Conservation (phyloP, 2,797 vertebrate species). For the Centropyge bicolor region DNA sequence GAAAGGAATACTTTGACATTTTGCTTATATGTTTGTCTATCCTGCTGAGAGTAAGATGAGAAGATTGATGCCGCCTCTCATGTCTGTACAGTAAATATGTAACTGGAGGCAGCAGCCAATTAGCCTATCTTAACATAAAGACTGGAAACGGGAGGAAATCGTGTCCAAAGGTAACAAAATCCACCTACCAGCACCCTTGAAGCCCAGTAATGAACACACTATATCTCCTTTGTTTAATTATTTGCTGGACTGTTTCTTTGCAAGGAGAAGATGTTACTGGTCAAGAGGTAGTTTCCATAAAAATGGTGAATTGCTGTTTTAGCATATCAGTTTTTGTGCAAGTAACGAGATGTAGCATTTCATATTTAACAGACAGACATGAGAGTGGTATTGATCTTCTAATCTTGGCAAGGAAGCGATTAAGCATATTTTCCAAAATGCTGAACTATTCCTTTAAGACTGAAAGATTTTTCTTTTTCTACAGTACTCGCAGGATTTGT, state of each 20-base stretch:
- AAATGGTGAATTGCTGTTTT: not conserved
- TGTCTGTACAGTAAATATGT: not conserved
- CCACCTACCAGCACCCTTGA: not conserved
- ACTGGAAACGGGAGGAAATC: not conserved
- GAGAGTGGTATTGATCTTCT: not conserved
- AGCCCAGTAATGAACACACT: not conserved
- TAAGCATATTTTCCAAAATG: not conserved
- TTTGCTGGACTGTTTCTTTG: not conserved
- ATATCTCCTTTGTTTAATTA: not conserved
- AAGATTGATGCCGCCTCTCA: not conserved
- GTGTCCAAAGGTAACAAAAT: not conserved
- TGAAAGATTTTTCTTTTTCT: not conserved
- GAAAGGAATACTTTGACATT: not conserved
- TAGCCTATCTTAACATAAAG: conserved; percentile 5
- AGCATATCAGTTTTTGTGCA: not conserved
- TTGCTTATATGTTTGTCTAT: not conserved
- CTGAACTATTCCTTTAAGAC: not conserved
- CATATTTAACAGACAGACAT: not conserved
- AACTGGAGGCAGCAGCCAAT: not conserved
- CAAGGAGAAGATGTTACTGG: not conserved
- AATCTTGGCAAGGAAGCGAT: not conserved
- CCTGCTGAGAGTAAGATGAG: not conserved
- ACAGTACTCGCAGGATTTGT: not conserved
- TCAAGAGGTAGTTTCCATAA: not conserved
- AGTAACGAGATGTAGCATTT: too few relatives aligned